phyloP scores from a whole-genome alignment of 2,113 vertebrate genomes.

The Vulpes vulpes region DNA sequence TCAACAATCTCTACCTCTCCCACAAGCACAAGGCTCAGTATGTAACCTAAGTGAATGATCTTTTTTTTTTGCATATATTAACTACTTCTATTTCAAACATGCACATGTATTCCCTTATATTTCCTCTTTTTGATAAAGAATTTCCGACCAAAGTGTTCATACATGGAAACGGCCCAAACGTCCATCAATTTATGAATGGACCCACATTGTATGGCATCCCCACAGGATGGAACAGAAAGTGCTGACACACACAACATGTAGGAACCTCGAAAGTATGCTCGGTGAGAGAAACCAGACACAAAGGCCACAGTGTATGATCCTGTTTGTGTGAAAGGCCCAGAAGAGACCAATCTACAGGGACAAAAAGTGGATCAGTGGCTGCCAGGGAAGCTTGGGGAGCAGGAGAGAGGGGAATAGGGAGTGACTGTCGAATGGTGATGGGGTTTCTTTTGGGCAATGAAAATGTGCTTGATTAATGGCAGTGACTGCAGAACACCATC shows the following conservation, averaged over 20 bases:
- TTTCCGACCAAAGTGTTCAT: background rate
- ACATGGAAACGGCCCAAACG: background rate
- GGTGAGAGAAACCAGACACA: background rate
- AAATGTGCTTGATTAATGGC: background rate
- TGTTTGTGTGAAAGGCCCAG: background rate
- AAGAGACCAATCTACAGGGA: background rate
- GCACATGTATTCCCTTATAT: background rate
- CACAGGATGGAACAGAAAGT: background rate
- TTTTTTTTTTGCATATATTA: background rate
- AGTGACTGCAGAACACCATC: background rate
- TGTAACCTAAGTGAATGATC: background rate
- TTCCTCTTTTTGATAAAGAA: background rate
- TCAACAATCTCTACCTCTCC: background rate
- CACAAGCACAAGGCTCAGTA: background rate
- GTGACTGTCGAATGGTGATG: background rate
- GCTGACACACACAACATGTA: background rate
- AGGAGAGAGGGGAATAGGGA: accelerated
- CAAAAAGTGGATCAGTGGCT: background rate
- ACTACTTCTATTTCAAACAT: background rate
- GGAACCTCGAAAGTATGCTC: background rate
- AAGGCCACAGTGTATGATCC: background rate
- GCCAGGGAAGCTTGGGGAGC: background rate
- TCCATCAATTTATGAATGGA: background rate
- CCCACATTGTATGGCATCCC: background rate
- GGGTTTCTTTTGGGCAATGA: background rate